Base-by-base conservation (phyloP, 2,888 invertebrate genomes). In the Girardia tigrina region DNA sequence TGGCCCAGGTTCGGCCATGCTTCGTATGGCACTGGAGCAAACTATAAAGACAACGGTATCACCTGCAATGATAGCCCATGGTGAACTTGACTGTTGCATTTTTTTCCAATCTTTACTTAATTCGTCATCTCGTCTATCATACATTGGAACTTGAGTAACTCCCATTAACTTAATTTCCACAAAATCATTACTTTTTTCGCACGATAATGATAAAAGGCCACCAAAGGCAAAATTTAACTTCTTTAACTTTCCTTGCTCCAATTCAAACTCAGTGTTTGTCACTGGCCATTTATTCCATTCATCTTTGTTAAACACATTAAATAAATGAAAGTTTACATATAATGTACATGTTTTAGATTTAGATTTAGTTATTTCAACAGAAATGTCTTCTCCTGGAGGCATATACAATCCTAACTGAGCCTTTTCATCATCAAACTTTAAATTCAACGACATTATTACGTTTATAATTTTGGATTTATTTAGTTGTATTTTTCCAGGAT, bases 41-140 rank as follows among this genome's bases (percentile, higher is more conserved):
- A 71, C 12, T 71, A 28, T n/a, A 23, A 71, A 71, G 6, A 71
- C 71, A 71, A 71, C 26, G n/a, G 6, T n/a, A 71, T 71, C 71
- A 27, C 71, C 20, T 8, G 71, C 14, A 71, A 71, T n/a, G 4
- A 28, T 71, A 6, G 71, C 71, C 71, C 27, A 28, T n/a, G 71
- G 71, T 8, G 20, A 26, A 28, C 27, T 4, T n/a, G 26, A 8
- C 2, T 14, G 14, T n/a, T 71, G 26, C 12, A 27, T 6, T 14
- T 27, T 4, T 14, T 12, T 14, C 71, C 71, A 71, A 71, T 27
- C 2, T 14, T 27, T 28, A 71, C 4, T 23, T 2, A 27, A 26
- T 14, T 23, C 28, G 16, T n/a, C 4, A n/a, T 23, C 71, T 2
- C 71, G 71, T 28, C 27, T 71, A 71, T 71, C 28, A 14, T 8